Evolutionary conservation across 1,140 invertebrate species (phyloP).

Genomic region (Drosophila micromelanica): DNA sequence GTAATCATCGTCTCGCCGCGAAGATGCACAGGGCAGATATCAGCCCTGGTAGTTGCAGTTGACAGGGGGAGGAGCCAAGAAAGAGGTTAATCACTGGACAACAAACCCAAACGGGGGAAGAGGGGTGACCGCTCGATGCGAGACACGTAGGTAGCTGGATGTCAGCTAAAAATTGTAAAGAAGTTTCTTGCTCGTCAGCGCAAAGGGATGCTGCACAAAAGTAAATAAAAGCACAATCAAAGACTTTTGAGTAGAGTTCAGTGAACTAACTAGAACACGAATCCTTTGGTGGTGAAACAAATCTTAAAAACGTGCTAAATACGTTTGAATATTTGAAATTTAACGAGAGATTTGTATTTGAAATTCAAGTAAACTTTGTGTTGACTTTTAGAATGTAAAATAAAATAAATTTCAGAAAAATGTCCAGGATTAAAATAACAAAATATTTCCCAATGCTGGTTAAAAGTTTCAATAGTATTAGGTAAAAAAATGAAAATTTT

Average conservation of each 20-base stretch:
- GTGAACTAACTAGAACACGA: slow-evolving; percentile 7
- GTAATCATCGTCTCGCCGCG: slow-evolving; percentile 70
- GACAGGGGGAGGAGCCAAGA: not conserved
- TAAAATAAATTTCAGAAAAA: too few species aligned
- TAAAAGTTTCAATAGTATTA: too few species aligned
- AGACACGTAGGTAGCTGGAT: not conserved
- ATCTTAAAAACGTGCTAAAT: too few species aligned
- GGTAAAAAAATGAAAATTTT: too few species aligned
- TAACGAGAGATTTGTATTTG: too few species aligned
- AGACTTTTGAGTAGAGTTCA: slow-evolving; percentile 17
- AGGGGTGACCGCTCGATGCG: not conserved
- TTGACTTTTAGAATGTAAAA: too few species aligned
- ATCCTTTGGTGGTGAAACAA: not conserved
- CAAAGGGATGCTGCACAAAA: slow-evolving; percentile 19
- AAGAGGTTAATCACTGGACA: not conserved
- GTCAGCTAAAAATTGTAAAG: not conserved
- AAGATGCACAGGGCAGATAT: slow-evolving; percentile 42
- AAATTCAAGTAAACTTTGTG: too few species aligned
- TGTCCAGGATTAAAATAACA: too few species aligned
- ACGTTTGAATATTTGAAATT: too few species aligned
- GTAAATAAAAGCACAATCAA: not conserved
- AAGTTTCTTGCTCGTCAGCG: not conserved
- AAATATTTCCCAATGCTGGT: too few species aligned
- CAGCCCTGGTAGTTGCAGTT: not conserved
- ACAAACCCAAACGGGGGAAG: not conserved